phyloP scores from a whole-genome alignment of 2,888 invertebrate species.

The Trilocha varians region DNA sequence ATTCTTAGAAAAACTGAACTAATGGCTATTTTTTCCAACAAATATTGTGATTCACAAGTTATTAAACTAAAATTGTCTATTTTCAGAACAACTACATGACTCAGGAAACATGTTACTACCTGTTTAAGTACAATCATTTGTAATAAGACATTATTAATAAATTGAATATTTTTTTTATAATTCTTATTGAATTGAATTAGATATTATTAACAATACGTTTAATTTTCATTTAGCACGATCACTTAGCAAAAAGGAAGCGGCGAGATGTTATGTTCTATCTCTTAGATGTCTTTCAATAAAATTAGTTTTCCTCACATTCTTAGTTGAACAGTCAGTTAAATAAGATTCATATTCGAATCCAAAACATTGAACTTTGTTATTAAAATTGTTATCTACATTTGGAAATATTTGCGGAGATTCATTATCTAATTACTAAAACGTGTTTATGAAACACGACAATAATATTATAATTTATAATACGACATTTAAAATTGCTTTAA shows the following conservation, averaged over 20 bases:
- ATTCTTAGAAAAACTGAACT: too few species aligned
- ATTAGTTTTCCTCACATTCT: too few species aligned
- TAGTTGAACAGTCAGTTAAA: too few species aligned
- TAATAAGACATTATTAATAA: not conserved
- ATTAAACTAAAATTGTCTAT: not conserved
- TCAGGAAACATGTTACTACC: not conserved
- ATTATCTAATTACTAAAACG: not conserved
- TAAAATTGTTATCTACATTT: not conserved
- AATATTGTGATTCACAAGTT: too few species aligned
- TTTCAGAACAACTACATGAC: not conserved
- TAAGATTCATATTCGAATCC: too few species aligned
- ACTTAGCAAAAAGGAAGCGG: too few species aligned
- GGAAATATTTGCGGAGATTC: not conserved
- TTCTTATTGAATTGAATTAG: too few species aligned
- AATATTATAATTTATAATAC: not conserved
- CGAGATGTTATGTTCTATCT: too few species aligned
- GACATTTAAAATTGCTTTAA: not conserved
- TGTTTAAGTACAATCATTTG: not conserved
- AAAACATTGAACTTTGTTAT: not conserved
- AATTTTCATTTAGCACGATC: too few species aligned
- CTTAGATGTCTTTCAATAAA: too few species aligned
- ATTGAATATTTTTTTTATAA: not conserved
- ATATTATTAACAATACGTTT: too few species aligned
- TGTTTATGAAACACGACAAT: not conserved
- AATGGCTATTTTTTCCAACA: too few species aligned